Percentiles rank a stretch among this genome's conserved stretches.
These are phyloP conservation scores for Gorsachius goisagi DNA, from an alignment of 2,113 vertebrate species.

Conservation along the genomic window DNA sequence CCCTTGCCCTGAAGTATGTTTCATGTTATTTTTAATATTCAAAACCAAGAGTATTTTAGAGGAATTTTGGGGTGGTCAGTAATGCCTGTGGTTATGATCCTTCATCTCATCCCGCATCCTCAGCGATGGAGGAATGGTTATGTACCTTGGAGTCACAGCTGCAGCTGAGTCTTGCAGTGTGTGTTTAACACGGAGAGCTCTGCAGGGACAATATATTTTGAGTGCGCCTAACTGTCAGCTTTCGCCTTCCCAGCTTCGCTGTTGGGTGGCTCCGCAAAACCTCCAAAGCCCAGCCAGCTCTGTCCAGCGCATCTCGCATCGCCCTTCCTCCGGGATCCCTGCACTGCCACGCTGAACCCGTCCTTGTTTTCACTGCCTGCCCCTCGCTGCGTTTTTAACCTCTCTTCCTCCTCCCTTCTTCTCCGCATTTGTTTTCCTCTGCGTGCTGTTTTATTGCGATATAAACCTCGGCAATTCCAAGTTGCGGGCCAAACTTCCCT, in stretches of 20 bases:
- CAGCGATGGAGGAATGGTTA: neutral
- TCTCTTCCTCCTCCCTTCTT: neutral
- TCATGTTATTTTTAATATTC: neutral
- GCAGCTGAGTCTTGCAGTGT: neutral
- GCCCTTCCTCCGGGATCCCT: neutral
- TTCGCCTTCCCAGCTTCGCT: neutral
- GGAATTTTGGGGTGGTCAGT: neutral
- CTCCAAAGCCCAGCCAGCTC: neutral
- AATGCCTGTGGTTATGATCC: neutral
- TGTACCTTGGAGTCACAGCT: neutral
- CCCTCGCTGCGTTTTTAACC: neutral
- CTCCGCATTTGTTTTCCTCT: neutral
- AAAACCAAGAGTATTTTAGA: neutral
- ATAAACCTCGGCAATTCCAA: neutral
- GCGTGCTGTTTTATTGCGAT: neutral
- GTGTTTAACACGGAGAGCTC: neutral
- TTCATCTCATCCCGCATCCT: neutral
- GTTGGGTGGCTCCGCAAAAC: neutral
- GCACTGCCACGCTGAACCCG: neutral
- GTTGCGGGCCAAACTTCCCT: neutral
- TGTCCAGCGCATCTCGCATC: neutral
- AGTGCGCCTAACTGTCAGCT: slow-evolving; percentile 31
- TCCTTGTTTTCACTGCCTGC: neutral
- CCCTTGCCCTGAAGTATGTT: neutral
- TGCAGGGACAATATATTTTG: slow-evolving; percentile 64